These are phyloP conservation scores for Hydractinia symbiolongicarpus DNA, from an alignment of 30 jellyfish, hydroid and myxozoan species.

Conservation along the genomic window DNA sequence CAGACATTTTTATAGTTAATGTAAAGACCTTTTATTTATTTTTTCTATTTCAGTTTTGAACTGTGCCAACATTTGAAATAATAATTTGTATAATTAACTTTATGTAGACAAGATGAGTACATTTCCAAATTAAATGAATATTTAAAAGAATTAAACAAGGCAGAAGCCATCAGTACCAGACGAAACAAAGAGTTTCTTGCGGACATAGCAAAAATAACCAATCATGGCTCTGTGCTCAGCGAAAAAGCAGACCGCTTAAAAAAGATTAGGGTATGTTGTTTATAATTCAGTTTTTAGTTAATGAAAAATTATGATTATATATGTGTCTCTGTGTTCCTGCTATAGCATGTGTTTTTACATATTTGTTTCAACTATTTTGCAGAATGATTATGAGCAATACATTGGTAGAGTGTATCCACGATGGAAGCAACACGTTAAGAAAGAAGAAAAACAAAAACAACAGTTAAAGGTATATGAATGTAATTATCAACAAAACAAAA, in stretches of 20 bases:
- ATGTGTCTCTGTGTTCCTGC: neutral
- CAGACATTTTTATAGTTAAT: too few species aligned
- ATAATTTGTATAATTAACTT: too few species aligned
- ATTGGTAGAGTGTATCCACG: slow-evolving; percentile 7
- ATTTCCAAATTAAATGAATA: slow-evolving; percentile 7
- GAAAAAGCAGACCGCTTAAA: slow-evolving; percentile 13
- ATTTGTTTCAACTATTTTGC: neutral
- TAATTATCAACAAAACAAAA: neutral
- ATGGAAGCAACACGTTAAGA: slow-evolving; percentile 15
- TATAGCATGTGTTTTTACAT: too few species aligned
- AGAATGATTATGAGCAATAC: slow-evolving; percentile 19
- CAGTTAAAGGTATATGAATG: neutral
- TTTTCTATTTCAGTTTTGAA: too few species aligned
- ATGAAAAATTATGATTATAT: neutral
- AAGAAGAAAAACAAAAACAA: neutral
- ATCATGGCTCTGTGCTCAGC: slow-evolving; percentile 11
- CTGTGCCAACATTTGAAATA: too few species aligned
- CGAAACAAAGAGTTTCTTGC: slow-evolving; percentile 20
- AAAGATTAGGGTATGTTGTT: slow-evolving; percentile 22
- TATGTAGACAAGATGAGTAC: neutral
- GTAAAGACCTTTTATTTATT: too few species aligned
- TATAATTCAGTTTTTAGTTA: neutral
- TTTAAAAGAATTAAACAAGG: neutral
- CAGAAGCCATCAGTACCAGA: slow-evolving; percentile 21
- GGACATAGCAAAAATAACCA: neutral